Evolutionary conservation across 1,140 invertebrate genomes (phyloP).

Genomic region (Drosophila setifemur): DNA sequence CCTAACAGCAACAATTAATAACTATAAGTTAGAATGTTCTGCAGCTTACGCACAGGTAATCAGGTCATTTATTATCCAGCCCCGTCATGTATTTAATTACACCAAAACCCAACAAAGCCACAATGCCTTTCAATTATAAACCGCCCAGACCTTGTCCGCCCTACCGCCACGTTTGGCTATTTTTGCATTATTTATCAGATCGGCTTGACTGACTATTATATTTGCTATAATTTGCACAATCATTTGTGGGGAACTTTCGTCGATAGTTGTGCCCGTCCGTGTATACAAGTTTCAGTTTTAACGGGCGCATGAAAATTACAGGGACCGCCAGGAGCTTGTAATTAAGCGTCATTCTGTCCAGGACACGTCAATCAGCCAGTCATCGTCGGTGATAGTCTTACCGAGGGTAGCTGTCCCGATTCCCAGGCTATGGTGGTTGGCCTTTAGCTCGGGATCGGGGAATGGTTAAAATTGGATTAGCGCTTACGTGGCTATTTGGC

Average conservation of each 20-base stretch:
- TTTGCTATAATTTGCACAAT: conserved; percentile 60
- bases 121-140: conserved; percentile 51
- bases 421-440: conserved; percentile 40
- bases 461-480: too few relatives aligned
- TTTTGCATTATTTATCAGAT: conserved; percentile 70
- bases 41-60: conserved; percentile 47
- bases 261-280: conserved; percentile 14
- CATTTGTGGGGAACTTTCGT: conserved; percentile 37
- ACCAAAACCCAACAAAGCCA: conserved; percentile 6
- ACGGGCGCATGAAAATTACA: conserved; percentile 62
- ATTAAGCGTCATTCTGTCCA: conserved; percentile 59
- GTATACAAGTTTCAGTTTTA: conserved; percentile 53
- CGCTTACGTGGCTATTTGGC: conserved; percentile 66
- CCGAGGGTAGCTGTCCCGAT: conserved; percentile 45
- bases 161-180: conserved; percentile 20
- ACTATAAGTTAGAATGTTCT: conserved; percentile 27
- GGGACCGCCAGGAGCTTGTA: conserved; percentile 52
- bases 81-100: conserved; percentile 45
- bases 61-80: conserved; percentile 44
- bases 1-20: conserved; percentile 5
- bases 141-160: conserved; percentile 1
- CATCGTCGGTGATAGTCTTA: conserved; percentile 12
- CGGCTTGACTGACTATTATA: conserved; percentile 29
- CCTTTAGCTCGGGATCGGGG: conserved; percentile 1
- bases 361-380: conserved; percentile 60